phyloP scores from a whole-genome alignment of 2,888 invertebrate species.

The Bombyx huttoni region DNA sequence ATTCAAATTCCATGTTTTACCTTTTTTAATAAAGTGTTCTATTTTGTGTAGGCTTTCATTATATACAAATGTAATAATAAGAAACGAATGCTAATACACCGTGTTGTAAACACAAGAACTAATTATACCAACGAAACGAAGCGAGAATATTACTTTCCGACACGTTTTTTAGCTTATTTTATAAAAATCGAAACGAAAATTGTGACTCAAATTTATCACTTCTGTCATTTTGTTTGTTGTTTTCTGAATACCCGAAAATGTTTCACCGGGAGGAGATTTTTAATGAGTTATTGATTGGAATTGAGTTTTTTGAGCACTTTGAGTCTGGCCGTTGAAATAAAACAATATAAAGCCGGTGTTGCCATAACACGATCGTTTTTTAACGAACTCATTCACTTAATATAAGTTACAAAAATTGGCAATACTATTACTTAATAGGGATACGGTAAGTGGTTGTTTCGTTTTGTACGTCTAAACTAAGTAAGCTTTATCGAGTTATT shows the following conservation, averaged over 20 bases:
- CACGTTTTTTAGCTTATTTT: no score
- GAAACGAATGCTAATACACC: slow-evolving; percentile 9
- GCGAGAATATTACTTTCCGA: not conserved
- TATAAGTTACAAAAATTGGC: no score
- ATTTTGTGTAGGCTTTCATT: slow-evolving; percentile 7
- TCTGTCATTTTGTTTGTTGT: no score
- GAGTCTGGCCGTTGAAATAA: not conserved
- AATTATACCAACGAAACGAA: not conserved
- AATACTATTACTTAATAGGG: no score
- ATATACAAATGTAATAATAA: slow-evolving; percentile 17
- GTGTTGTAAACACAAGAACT: slow-evolving; percentile 17
- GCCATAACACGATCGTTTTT: no score
- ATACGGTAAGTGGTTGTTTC: no score
- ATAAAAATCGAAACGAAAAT: not conserved
- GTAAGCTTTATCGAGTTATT: no score
- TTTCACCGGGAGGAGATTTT: not conserved
- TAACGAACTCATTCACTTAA: no score
- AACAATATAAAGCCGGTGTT: no score
- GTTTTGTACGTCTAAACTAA: no score
- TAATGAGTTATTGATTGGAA: not conserved
- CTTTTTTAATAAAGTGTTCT: not conserved
- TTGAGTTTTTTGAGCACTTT: not conserved
- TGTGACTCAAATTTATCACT: not conserved
- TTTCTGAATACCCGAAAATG: not conserved
- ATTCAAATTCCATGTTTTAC: no score